These are phyloP conservation scores for Drosophila arawakana DNA, from an alignment of 1,140 invertebrate genomes.

Conservation along the genomic window DNA sequence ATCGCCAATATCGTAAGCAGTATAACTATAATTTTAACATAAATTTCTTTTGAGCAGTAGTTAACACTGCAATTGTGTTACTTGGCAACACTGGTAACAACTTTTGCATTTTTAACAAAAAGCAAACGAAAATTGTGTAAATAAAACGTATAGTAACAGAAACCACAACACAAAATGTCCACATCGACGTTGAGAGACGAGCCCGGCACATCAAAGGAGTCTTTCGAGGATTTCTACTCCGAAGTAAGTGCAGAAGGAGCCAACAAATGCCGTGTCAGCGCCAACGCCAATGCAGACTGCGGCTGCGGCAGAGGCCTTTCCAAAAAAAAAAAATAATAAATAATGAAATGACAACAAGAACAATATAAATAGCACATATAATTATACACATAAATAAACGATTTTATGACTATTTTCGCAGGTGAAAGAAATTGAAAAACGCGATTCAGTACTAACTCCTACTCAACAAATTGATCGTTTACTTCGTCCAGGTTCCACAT, in stretches of 20 bases:
- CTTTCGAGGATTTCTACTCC: slow-evolving; percentile 81
- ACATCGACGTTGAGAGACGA: slow-evolving; percentile 59
- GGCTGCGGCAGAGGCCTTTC: slow-evolving; percentile 27
- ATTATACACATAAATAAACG: slow-evolving; percentile 67
- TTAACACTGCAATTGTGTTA: slow-evolving; percentile 13
- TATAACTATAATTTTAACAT: not conserved
- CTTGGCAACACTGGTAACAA: slow-evolving; percentile 22
- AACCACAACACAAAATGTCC: slow-evolving; percentile 58
- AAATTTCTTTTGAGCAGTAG: not conserved
- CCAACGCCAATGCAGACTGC: slow-evolving; percentile 14
- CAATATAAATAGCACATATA: slow-evolving; percentile 38
- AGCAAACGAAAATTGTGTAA: slow-evolving; percentile 24
- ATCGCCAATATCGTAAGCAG: not conserved
- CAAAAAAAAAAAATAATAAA: slow-evolving; percentile 17
- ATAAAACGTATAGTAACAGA: slow-evolving; percentile 17
- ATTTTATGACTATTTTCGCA: slow-evolving; percentile 80
- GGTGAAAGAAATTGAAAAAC: slow-evolving; percentile 85
- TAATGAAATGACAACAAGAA: not conserved
- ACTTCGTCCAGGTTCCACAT: slow-evolving; percentile 96
- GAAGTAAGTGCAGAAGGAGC: slow-evolving; percentile 76
- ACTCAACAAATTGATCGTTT: slow-evolving; percentile 98
- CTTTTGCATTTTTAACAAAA: slow-evolving; percentile 43
- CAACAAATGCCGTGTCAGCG: slow-evolving; percentile 22
- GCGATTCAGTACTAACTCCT: slow-evolving; percentile 89
- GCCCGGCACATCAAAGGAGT: slow-evolving; percentile 76